These are phyloP conservation scores for Dusona sp. DNA, from an alignment of 2,888 invertebrate species.

Conservation along the genomic window DNA sequence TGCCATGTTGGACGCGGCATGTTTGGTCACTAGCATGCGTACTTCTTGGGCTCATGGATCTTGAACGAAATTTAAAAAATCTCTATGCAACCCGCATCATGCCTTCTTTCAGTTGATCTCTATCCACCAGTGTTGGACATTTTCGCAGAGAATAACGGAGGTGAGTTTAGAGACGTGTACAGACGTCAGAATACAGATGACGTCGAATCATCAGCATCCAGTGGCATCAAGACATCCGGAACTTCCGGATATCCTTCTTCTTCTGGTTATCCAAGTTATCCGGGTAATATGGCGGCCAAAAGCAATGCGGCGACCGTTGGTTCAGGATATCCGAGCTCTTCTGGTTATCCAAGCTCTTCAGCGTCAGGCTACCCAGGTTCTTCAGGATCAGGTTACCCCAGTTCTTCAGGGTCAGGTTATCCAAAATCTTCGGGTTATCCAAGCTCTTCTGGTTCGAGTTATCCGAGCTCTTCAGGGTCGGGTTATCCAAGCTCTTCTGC, in stretches of 20 bases:
- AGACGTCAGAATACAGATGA: slow-evolving; percentile 72
- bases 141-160: slow-evolving; percentile 80
- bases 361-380: not conserved
- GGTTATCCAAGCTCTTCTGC: not conserved
- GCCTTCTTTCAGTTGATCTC: slow-evolving; percentile 67
- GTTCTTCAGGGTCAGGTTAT: slow-evolving; percentile 7
- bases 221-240: slow-evolving; percentile 34
- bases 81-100: slow-evolving; percentile 55
- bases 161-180: slow-evolving; percentile 70
- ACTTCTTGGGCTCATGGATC: slow-evolving; percentile 40
- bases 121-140: slow-evolving; percentile 74
- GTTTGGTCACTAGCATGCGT: slow-evolving; percentile 61
- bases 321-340: slow-evolving; percentile 42
- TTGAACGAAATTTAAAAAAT: slow-evolving; percentile 25
- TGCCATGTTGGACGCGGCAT: slow-evolving; percentile 70
- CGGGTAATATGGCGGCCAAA: slow-evolving; percentile 31
- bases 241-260: slow-evolving; percentile 65
- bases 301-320: slow-evolving; percentile 16
- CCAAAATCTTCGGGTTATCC: slow-evolving; percentile 51
- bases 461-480: slow-evolving; percentile 15
- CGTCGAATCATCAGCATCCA: slow-evolving; percentile 33
- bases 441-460: not conserved
- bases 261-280: slow-evolving; percentile 58
- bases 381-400: not conserved
- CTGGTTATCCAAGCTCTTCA: slow-evolving; percentile 33